Conservation (phyloP, 2,113 vertebrate genomes). For the Nesoenas mayeri region DNA sequence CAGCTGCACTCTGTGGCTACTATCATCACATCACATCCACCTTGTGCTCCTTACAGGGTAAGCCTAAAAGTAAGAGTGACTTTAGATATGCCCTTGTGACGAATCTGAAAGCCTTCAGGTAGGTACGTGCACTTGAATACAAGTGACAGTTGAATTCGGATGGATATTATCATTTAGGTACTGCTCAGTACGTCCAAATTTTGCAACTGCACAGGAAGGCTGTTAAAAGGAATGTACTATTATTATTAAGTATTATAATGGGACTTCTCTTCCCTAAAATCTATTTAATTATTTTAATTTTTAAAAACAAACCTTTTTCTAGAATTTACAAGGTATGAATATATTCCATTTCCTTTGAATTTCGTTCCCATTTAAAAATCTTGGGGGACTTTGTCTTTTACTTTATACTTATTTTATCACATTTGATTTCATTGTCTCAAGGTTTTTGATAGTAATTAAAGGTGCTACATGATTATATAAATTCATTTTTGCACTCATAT, state of each 20-base stretch:
- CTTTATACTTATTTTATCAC: not conserved
- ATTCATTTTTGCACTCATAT: not conserved
- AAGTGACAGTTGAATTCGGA: not conserved
- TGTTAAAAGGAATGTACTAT: not conserved
- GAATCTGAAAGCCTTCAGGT: not conserved
- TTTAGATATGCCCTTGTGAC: not conserved
- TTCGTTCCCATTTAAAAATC: not conserved
- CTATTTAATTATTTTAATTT: not conserved
- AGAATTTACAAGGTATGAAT: not conserved
- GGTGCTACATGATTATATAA: not conserved
- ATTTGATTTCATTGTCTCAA: not conserved
- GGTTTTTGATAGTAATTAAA: not conserved
- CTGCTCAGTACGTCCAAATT: not conserved
- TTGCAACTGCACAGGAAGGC: not conserved
- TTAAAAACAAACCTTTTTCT: not conserved
- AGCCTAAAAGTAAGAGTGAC: not conserved
- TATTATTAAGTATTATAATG: not conserved
- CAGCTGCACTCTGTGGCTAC: not conserved
- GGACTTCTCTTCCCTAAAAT: not conserved
- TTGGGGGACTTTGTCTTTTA: not conserved
- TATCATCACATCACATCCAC: not conserved
- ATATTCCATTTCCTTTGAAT: not conserved
- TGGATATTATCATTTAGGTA: not conserved
- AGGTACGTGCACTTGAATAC: not conserved
- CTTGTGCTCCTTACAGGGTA: not conserved